Conservation (phyloP, 2,797 vertebrate species). For the Dipus sagitta region DNA sequence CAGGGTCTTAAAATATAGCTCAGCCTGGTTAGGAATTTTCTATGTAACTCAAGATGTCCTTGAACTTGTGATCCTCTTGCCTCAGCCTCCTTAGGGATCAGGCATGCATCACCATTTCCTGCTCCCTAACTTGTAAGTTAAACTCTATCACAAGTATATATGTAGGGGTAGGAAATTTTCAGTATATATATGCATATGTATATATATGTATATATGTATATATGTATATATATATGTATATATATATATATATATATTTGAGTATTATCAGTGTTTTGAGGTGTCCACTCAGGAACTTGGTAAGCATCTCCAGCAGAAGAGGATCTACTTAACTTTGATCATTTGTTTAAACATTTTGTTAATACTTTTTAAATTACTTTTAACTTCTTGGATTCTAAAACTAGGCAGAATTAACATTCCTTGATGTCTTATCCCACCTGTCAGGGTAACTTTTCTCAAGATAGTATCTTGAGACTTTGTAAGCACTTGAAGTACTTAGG, state of each 20-base stretch:
- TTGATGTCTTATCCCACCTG: not conserved
- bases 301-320: not conserved
- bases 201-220: too few species aligned
- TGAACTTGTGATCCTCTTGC: not conserved
- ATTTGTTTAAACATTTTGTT: not conserved
- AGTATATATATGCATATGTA: too few species aligned
- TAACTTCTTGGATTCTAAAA: slow-evolving; percentile 56
- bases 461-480: not conserved
- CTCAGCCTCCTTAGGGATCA: not conserved
- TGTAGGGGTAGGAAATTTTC: too few species aligned
- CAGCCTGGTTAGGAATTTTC: not conserved
- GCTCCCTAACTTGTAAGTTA: not conserved
- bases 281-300: not conserved
- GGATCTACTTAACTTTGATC: not conserved
- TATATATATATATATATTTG: too few species aligned
- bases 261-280: not conserved
- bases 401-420: slow-evolving; percentile 44
- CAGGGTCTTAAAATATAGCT: not conserved
- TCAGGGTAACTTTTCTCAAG: slow-evolving; percentile 16
- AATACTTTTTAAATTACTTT: slow-evolving; percentile 40
- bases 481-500: slow-evolving; percentile 25
- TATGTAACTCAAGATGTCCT: too few species aligned
- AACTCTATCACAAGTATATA: not conserved
- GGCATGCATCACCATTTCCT: not conserved
- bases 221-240: too few species aligned